Conservation (phyloP, 2,888 invertebrate species). For the Andrena bicolor region DNA sequence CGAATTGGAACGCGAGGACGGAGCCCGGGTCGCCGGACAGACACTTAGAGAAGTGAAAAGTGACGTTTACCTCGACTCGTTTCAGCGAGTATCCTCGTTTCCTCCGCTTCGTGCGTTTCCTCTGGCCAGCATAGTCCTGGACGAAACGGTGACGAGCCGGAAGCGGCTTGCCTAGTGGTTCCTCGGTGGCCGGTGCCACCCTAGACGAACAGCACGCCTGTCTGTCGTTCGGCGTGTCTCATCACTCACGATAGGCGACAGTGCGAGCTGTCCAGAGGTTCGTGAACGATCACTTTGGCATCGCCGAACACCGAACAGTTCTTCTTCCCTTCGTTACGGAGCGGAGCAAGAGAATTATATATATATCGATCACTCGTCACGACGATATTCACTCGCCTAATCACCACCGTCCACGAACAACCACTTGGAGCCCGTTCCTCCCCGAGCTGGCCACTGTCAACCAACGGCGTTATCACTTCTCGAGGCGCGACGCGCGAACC, state of each 20-base stretch:
- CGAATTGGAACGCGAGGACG: not conserved
- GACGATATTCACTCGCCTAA: conserved; percentile 18
- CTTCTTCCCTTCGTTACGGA: not conserved
- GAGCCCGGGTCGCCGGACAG: not conserved
- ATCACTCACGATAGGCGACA: conserved; percentile 28
- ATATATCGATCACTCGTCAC: conserved; percentile 32
- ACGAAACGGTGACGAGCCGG: conserved; percentile 2
- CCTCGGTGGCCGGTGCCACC: not conserved
- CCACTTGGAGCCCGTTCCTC: conserved; percentile 10
- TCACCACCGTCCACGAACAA: conserved; percentile 40
- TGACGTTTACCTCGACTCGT: conserved; percentile 61
- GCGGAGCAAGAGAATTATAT: not conserved
- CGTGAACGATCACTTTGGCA: conserved; percentile 22
- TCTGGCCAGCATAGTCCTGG: conserved; percentile 63
- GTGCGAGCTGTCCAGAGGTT: conserved; percentile 12
- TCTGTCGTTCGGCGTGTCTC: conserved; percentile 21
- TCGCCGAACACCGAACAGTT: conserved; percentile 13
- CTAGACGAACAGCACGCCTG: not conserved
- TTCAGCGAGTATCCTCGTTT: conserved; percentile 64
- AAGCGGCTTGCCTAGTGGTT: not conserved
- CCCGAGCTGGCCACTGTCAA: conserved; percentile 43
- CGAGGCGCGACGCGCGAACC: conserved; percentile 10
- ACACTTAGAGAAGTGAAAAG: conserved; percentile 12
- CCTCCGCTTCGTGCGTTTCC: conserved; percentile 49
- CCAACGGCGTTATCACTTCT: conserved; percentile 19